phyloP scores from a whole-genome alignment of 2,888 invertebrate genomes.

The Cosmorhoe ocellata region DNA sequence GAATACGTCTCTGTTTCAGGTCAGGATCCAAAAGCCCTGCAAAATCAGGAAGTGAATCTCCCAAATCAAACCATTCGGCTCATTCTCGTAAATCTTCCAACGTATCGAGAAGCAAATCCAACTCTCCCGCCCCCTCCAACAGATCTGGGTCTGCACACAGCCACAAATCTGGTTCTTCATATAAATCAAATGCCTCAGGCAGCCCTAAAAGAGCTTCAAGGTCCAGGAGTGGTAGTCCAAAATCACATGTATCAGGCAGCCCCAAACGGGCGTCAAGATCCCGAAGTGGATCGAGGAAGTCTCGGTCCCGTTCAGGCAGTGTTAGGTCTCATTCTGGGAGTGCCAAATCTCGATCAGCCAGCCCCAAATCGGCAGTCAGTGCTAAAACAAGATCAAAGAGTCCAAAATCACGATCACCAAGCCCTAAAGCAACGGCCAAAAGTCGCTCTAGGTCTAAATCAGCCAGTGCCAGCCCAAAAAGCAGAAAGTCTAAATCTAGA shows the following conservation, averaged over 20 bases:
- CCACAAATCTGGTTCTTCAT: conserved; percentile 47
- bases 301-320: conserved; percentile 55
- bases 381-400: conserved; percentile 51
- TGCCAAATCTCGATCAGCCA: conserved; percentile 55
- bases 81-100: conserved; percentile 66
- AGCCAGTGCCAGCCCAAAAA: conserved; percentile 29
- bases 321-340: conserved; percentile 58
- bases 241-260: conserved; percentile 71
- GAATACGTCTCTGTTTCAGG: conserved; percentile 47
- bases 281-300: conserved; percentile 62
- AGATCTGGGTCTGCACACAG: conserved; percentile 72
- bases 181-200: conserved; percentile 69
- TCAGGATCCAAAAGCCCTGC: conserved; percentile 66
- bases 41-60: conserved; percentile 72
- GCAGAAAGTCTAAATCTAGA: conserved; percentile 39
- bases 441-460: conserved; percentile 31
- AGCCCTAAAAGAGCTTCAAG: conserved; percentile 65
- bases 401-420: conserved; percentile 53
- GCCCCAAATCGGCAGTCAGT: conserved; percentile 61
- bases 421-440: conserved; percentile 56
- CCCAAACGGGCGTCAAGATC: conserved; percentile 65
- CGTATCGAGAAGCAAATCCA: conserved; percentile 71
- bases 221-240: conserved; percentile 64
- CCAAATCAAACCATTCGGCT: conserved; percentile 63
- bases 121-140: conserved; percentile 67